phyloP scores from a whole-genome alignment of 2,113 vertebrate species.

The Nothocercus julius region DNA sequence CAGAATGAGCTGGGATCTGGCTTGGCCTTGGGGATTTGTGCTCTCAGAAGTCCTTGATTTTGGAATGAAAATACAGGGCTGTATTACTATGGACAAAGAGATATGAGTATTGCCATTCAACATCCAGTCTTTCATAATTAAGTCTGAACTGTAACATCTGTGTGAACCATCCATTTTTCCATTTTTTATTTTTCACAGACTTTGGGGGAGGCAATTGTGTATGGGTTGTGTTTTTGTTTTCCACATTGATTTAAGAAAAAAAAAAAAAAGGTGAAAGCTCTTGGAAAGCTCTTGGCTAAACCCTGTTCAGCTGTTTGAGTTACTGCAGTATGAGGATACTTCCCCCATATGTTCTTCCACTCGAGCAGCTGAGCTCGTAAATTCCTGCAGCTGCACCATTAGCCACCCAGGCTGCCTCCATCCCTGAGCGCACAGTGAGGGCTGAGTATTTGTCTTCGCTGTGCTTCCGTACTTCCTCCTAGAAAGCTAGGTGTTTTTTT shows the following conservation, averaged over 20 bases:
- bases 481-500: accelerated
- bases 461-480: not conserved
- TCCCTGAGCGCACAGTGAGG: accelerated
- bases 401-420: accelerated
- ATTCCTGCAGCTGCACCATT: accelerated
- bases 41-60: accelerated
- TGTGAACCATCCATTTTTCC: not conserved
- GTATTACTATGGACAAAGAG: accelerated
- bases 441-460: accelerated
- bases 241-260: not conserved
- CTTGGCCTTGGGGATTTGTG: accelerated
- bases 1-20: accelerated
- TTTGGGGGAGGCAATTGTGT: not conserved
- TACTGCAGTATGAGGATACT: not conserved
- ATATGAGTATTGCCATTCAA: accelerated
- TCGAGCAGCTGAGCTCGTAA: accelerated
- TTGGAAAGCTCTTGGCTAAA: not conserved
- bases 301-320: not conserved
- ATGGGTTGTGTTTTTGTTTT: not conserved
- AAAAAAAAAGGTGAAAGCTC: not conserved
- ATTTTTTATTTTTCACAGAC: accelerated
- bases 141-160: accelerated
- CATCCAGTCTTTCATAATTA: not conserved
- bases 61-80: not conserved
- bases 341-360: accelerated